Conservation (phyloP, 1,140 invertebrate species). For the Pseudachorutes palmiensis region DNA sequence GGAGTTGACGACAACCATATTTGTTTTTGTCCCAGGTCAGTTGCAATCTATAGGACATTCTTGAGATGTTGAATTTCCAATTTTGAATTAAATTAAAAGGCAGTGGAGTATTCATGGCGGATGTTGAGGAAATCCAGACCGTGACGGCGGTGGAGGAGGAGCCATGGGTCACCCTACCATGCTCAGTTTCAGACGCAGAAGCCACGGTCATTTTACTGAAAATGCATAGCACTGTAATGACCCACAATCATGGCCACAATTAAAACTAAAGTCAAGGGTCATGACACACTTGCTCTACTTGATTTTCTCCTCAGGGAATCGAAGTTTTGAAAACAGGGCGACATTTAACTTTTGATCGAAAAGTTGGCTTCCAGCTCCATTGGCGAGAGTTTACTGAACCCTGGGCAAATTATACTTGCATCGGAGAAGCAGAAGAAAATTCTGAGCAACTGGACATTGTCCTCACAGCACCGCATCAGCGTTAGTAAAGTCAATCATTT, state of each 20-base stretch:
- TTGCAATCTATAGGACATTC: neutral
- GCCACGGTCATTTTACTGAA: conserved; percentile 23
- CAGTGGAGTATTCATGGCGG: conserved; percentile 18
- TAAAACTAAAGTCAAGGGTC: too few relatives aligned
- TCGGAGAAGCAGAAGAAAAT: conserved; percentile 2
- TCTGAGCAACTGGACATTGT: conserved; percentile 13
- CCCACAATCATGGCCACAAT: too few relatives aligned
- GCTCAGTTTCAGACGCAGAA: conserved; percentile 17
- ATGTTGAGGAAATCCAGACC: conserved; percentile 10
- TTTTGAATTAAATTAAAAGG: conserved; percentile 14
- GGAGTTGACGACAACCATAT: conserved; percentile 15
- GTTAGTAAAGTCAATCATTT: too few relatives aligned
- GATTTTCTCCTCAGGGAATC: conserved; percentile 1
- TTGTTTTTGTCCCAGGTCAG: conserved; percentile 28
- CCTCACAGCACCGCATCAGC: neutral
- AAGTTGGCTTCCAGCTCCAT: conserved; percentile 18
- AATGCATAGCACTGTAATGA: conserved; percentile 15
- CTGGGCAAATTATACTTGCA: conserved; percentile 15
- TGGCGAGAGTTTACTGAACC: neutral
- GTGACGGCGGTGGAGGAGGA: conserved; percentile 10
- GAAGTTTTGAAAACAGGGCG: conserved; percentile 7
- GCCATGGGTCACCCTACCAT: conserved; percentile 25
- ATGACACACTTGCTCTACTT: neutral
- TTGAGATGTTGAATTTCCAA: neutral
- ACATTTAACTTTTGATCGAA: conserved; percentile 9